These are phyloP conservation scores for Morinoia aosen DNA, from an alignment of 2,888 invertebrate genomes.

Conservation along the genomic window DNA sequence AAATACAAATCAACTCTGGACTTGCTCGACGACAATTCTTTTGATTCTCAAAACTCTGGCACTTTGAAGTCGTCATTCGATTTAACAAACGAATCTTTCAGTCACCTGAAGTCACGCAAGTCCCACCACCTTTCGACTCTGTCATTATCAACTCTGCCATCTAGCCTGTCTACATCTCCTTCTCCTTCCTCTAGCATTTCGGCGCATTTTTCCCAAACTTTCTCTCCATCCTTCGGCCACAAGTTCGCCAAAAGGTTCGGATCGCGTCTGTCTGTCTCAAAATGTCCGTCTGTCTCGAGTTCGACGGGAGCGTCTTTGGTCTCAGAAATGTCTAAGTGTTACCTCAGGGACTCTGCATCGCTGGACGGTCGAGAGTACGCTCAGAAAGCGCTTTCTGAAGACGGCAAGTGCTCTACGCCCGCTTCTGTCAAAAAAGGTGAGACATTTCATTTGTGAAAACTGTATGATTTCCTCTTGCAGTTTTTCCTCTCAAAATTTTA, in stretches of 20 bases:
- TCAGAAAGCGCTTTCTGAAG: conserved; percentile 14
- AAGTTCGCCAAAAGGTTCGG: conserved; percentile 28
- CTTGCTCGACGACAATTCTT: conserved; percentile 23
- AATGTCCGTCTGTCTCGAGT: conserved; percentile 36
- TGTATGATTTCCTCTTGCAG: not conserved
- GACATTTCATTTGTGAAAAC: not conserved
- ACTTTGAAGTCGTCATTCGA: conserved; percentile 18
- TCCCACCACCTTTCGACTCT: conserved; percentile 37
- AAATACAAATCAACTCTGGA: conserved; percentile 27
- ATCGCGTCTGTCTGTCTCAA: conserved; percentile 35
- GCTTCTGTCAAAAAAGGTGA: conserved; percentile 25
- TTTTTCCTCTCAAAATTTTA: not conserved
- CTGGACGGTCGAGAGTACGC: not conserved
- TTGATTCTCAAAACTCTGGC: not conserved
- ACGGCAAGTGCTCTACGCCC: conserved; percentile 41
- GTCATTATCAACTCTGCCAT: conserved; percentile 20
- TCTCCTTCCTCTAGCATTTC: conserved; percentile 12
- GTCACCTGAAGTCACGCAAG: conserved; percentile 7
- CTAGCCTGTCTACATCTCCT: conserved; percentile 20
- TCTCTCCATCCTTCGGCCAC: conserved; percentile 36
- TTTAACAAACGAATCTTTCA: conserved; percentile 24
- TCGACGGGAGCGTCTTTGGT: conserved; percentile 27
- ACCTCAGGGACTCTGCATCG: not conserved
- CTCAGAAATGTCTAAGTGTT: conserved; percentile 36
- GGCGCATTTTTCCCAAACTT: conserved; percentile 10